These are phyloP conservation scores for Brachyhypopomus occidentalis DNA, from an alignment of 2,113 vertebrate species.

Conservation along the genomic window DNA sequence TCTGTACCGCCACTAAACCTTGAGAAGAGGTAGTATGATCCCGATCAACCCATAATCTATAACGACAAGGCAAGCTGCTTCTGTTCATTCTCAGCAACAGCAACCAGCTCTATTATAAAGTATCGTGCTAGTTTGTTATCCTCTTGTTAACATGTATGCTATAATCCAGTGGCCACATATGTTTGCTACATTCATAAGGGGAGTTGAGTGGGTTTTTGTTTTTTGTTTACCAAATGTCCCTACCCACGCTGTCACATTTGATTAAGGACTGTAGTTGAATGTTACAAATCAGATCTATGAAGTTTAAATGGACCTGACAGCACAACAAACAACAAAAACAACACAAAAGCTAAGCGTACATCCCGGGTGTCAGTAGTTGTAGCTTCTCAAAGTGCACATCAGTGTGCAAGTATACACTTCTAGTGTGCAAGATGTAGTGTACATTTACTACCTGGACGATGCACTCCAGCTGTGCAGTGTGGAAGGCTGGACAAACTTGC, in stretches of 20 bases:
- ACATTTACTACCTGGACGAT: no score
- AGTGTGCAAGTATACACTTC: no score
- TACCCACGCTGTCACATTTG: neutral
- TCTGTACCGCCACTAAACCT: neutral
- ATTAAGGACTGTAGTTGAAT: neutral
- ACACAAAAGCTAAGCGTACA: neutral
- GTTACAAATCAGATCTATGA: neutral
- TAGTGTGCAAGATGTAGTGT: no score
- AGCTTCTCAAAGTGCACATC: no score
- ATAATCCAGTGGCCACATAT: neutral
- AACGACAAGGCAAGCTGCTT: neutral
- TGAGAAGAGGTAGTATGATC: neutral
- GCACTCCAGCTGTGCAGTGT: no score
- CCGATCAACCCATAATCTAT: neutral
- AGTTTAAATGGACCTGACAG: conserved; percentile 1
- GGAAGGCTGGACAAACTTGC: no score
- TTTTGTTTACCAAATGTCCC: neutral
- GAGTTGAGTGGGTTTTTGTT: neutral
- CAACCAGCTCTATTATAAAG: neutral
- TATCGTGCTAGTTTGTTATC: neutral
- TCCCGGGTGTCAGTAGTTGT: neutral
- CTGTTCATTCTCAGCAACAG: neutral
- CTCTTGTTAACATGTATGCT: neutral
- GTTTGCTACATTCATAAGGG: neutral
- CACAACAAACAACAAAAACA: conserved; percentile 5